Conservation (phyloP, 1,140 invertebrate genomes). For the Caerostris extrusa region DNA sequence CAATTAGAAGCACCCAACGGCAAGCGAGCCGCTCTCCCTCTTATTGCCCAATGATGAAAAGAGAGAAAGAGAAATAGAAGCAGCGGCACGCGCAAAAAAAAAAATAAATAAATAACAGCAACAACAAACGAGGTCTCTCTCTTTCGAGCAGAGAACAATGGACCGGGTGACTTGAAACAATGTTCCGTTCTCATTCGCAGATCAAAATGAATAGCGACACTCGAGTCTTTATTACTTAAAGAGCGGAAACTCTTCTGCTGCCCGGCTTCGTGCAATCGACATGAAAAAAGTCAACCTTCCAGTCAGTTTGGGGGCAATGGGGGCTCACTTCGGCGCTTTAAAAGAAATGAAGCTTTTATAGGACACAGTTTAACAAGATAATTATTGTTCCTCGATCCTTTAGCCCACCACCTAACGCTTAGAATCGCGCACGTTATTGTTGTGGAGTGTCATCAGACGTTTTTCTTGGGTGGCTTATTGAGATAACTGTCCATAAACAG, state of each 20-base stretch:
- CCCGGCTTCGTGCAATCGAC: no score
- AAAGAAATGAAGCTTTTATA: no score
- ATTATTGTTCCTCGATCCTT: background rate
- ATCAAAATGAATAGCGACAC: constrained; percentile 21
- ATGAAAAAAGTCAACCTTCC: background rate
- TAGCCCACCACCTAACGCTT: background rate
- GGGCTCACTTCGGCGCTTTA: no score
- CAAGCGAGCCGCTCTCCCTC: no score
- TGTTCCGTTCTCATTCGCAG: constrained; percentile 19
- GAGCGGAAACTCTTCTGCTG: background rate
- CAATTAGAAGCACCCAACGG: no score
- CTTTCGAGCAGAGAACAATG: background rate
- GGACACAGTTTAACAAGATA: background rate
- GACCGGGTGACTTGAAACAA: background rate
- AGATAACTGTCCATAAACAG: no score
- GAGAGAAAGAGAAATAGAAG: background rate
- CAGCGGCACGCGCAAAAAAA: background rate
- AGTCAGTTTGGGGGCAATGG: background rate
- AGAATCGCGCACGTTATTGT: background rate
- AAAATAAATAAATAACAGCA: no score
- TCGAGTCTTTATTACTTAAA: background rate
- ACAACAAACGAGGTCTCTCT: no score
- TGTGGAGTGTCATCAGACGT: no score
- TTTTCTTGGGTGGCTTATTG: no score
- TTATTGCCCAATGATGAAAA: no score